Evolutionary conservation across 1,140 invertebrate species (phyloP), one percentile per base, ranked within the genome.

Genomic region (Episyrphus balteatus): DNA sequence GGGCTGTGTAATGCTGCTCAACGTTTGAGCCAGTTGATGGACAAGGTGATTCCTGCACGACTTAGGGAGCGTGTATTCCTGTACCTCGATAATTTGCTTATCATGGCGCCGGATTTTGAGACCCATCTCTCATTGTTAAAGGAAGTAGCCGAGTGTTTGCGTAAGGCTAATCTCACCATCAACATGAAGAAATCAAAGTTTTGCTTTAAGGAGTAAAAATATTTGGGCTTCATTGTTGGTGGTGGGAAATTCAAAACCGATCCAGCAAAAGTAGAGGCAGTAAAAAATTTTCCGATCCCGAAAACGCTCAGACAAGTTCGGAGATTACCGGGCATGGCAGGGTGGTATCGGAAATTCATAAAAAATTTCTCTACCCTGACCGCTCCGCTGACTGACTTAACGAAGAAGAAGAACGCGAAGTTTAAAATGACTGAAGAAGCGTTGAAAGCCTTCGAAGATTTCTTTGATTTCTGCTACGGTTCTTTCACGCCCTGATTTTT

Each of bases 161-260:
- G 21, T 26, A 26, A 26, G 8, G 61, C 66, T 13, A 57, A 59
- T 19, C 46, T 76, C 1, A 74, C 68, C 30, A 55, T 74, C 3
- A 73, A 70, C 31, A 50, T 66, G 3, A 46, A 55, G 45, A 72
- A 73, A 56, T 66, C 58, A 41, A 44, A 65, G 26, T 73, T 75
- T 50, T 61, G 51, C 12, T 45, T 55, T 21, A 48, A 41, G 11
- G 49, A 61, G 30, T 13, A 43, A 33, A 11, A 39, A 32, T 49
- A 42, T 12, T 26, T 43, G 13, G 45, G 43, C 3, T 50, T 38
- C 21, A 26, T 41, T 2, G 18, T 46, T 13, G 42, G 32, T 18
- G 42, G 36, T 32, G 17, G 45, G 38, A 33, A 26, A 18, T 39
- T 46, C 12, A 26, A 41, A 32, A 52, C 47, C 31, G 41, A 51